These are phyloP conservation scores for Dinomys branickii DNA, from an alignment of 2,113 vertebrate genomes.

Conservation along the genomic window DNA sequence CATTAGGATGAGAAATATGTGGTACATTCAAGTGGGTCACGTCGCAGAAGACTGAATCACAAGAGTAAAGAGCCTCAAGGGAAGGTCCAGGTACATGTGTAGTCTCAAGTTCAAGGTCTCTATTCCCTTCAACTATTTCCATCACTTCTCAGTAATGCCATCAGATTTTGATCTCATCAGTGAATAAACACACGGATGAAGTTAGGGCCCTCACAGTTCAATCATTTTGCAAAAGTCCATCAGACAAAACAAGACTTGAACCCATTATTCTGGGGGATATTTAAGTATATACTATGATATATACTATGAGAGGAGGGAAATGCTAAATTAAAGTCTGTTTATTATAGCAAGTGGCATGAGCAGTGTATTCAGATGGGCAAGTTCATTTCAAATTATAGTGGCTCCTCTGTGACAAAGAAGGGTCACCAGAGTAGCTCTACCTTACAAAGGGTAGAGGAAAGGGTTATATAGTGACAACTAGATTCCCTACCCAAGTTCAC, in stretches of 20 bases:
- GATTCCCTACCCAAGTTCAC: too few relatives aligned
- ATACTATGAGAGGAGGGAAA: neutral
- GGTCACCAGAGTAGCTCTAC: neutral
- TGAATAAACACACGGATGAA: neutral
- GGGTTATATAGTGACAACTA: too few relatives aligned
- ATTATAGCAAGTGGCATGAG: neutral
- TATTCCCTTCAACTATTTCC: neutral
- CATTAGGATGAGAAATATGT: too few relatives aligned
- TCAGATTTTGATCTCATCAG: neutral
- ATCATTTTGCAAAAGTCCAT: neutral
- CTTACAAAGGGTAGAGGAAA: neutral
- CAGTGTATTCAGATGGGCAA: neutral
- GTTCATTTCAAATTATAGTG: neutral
- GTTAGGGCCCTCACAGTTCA: neutral
- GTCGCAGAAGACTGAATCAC: neutral
- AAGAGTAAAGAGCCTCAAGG: neutral
- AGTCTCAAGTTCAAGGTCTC: neutral
- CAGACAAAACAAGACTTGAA: neutral
- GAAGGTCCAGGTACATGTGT: neutral
- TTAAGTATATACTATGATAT: neutral
- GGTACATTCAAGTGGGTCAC: neutral
- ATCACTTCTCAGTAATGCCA: neutral
- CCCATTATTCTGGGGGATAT: neutral
- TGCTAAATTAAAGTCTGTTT: neutral
- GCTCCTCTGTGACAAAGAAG: neutral